Evolutionary conservation across 2,888 invertebrate genomes (phyloP), one percentile per base, ranked within the genome.

Genomic region (Cataglyphis albicans): DNA sequence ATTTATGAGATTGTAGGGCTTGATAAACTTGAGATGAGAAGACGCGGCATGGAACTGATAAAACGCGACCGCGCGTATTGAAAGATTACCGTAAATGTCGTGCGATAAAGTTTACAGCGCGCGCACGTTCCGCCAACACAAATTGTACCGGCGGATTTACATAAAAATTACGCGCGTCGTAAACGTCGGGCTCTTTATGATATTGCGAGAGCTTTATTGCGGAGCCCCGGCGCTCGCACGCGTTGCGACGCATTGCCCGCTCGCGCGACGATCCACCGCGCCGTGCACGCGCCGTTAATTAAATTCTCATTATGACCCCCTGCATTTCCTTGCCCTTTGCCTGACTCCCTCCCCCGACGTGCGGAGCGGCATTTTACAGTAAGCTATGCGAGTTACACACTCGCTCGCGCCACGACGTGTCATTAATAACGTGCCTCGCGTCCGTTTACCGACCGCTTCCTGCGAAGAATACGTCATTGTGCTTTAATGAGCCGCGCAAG

Each of bases 221-320:
- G 44, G 48, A 48, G 18, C 57, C 48, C 25, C 12, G 61, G 32
- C n/a, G 44, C 25, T 44, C 35, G 35, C 25, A 35, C 25, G 41
- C 18, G 61, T 7, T 55, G 44, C 48, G 25, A 41, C 68, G 29
- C 29, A 35, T 70, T 25, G 41, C 12, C 21, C 29, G n/a, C n/a
- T 63, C 41, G 29, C 48, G 48, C 61, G 63, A 57, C 59, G 61
- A 48, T 72, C 65, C 72, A 52, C 64, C 65, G 61, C 0, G 21
- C 12, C 78, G 74, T 67, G 32, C 57, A 80, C 32, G 55, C 55
- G 41, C 10, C 73, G 81, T 85, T 87, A 87, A 88, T 84, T 88
- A 83, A 85, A 87, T 83, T 85, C 85, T 87, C 85, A 80, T 88
- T 88, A 87, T 59, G 29, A 48, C 15, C n/a, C 21, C 63, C 10